Evolutionary conservation across 2,888 invertebrate genomes (phyloP), one percentile per base, ranked within the genome.

Genomic region (Nemurella pictetii): DNA sequence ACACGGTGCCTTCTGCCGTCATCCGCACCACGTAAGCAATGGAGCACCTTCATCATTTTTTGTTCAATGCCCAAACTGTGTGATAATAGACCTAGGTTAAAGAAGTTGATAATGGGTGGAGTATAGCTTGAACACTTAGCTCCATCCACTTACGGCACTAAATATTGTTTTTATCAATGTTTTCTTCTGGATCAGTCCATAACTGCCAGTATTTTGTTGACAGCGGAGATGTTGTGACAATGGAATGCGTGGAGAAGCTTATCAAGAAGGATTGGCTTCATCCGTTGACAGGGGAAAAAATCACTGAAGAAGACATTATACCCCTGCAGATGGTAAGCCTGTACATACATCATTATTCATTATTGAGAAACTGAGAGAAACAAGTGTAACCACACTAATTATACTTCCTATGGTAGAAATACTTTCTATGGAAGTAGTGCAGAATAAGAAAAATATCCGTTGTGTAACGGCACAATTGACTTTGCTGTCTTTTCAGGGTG

Each of bases 201-300:
- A 78, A 15, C 3, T 30, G 30, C 29, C 20, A 3, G n/a, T 30
- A n/a, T n/a, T n/a, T n/a, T n/a, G n/a, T n/a, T n/a, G n/a, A n/a
- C 89, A 98, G 98, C 0, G 99, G 99, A 0, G 95, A 97, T 91
- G 97, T 99, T 5, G 96, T 99, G 0, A 99, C 99, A 0, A 93
- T 97, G 94, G 98, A 99, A 89, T 99, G 98, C 91, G 95, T 98
- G 3, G 98, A 99, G 88, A 98, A 98, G 89, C 93, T 99, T 25
- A 97, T 99, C 84, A 97, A 96, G 89, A 98, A 97, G 88, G 99
- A 99, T 90, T 98, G 97, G 98, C 92, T 96, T 28, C 98, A 99
- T 91, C 99, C 99, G 0, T 92, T 98, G 28, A 98, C 96, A 83
- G 95, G 94, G 84, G 93, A 96, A 86, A 96, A 95, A 89, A 89